These are phyloP conservation scores for Aspidapion aeneum DNA, from an alignment of 2,888 invertebrate genomes.

Conservation along the genomic window DNA sequence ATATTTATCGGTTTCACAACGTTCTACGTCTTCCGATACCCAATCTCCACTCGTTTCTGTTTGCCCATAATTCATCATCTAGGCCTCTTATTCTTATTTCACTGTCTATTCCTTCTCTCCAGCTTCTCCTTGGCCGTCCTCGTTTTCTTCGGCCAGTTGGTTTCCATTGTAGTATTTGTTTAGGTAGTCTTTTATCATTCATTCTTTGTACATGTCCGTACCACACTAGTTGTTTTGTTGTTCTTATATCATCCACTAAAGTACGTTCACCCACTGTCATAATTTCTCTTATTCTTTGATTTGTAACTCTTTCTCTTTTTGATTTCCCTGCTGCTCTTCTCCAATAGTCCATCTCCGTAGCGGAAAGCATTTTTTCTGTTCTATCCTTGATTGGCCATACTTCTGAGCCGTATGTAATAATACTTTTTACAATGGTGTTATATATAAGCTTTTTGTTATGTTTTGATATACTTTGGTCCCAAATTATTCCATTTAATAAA, in stretches of 20 bases:
- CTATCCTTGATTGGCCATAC: not conserved
- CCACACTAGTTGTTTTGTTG: too few species aligned
- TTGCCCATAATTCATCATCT: too few species aligned
- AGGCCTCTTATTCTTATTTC: too few species aligned
- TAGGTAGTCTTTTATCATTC: not conserved
- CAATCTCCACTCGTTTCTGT: too few species aligned
- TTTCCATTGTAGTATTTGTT: not conserved
- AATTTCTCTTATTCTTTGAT: too few species aligned
- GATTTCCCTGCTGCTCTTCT: not conserved
- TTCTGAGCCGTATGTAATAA: slow-evolving; percentile 7
- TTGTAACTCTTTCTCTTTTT: not conserved
- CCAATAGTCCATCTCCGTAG: not conserved
- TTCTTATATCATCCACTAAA: too few species aligned
- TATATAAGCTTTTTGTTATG: too few species aligned
- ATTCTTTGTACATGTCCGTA: not conserved
- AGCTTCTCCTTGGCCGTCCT: not conserved
- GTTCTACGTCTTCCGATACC: too few species aligned
- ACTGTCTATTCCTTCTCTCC: not conserved
- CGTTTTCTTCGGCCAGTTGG: not conserved
- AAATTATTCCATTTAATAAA: not conserved
- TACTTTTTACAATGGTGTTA: slow-evolving; percentile 7
- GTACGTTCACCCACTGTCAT: too few species aligned
- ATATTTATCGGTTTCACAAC: too few species aligned
- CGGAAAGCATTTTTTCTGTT: not conserved
- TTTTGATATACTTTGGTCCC: too few species aligned